Base-by-base conservation (phyloP, 2,797 vertebrate genomes). In the Schizothorax lantsangensis region DNA sequence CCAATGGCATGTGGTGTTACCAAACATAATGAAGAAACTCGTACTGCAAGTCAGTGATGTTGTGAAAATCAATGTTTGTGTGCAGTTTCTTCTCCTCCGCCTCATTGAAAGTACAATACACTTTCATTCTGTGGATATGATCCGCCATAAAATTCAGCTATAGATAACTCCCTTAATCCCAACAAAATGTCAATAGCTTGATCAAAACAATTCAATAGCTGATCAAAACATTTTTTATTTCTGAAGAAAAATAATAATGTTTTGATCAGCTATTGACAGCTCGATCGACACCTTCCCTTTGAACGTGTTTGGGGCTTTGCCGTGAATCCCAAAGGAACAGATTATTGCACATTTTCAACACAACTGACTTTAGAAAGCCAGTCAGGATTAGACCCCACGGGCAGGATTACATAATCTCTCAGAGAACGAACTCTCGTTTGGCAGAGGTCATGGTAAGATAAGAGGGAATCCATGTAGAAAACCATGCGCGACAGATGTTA, bases 331-430 rank as follows among this genome's bases (percentile, higher is more conserved):
- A 73, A 79, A 14, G 40, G 68, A 45, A 33, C 52, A 83, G 9
- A 80, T 73, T 85, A 4, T 57, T 43, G 49, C 75, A 79, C n/a
- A 45, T 79, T 57, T 80, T 72, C 36, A 79, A 79, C 64, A 43
- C 62, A 69, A 79, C 12, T 62, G 45, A 26, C 43, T 68, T 30
- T 40, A 26, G 62, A 69, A 84, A 79, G 62, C 74, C 72, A n/a
- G 79, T 21, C 81, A 26, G 77, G 77, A 64, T 81, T 62, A 80
- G 40, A 86, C 66, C 78, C 68, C 77, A 62, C 8, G 2, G 52
- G 78, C 23, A 57, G 52, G 72, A 62, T 88, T 88, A 88, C n/a
- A 73, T 78, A 85, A 88, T 88, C 30, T 82, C 66, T 66, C 40
- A 62, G 77, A 79, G 75, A 84, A 15, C 30, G 15, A 40, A 36